These are phyloP conservation scores for Sipha maydis DNA, from an alignment of 2,888 invertebrate species.

Conservation along the genomic window DNA sequence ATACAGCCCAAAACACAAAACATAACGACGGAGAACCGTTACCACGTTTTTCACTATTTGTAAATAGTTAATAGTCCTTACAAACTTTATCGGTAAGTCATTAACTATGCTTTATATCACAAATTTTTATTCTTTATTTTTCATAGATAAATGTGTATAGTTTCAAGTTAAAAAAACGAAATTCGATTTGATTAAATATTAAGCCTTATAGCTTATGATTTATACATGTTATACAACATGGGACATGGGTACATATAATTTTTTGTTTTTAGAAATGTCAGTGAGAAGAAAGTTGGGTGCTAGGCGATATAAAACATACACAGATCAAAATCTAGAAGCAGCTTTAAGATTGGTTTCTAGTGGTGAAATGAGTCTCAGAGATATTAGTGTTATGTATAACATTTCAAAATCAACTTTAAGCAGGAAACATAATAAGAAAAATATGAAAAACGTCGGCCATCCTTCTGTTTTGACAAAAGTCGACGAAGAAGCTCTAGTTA, in stretches of 20 bases:
- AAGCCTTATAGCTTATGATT: background rate
- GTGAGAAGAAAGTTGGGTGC: background rate
- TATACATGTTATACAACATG: background rate
- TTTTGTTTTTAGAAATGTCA: background rate
- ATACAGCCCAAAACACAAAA: too few relatives aligned
- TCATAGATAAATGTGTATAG: background rate
- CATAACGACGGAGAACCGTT: too few relatives aligned
- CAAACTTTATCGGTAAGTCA: conserved; percentile 2
- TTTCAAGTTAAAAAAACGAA: background rate
- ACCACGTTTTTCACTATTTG: too few relatives aligned
- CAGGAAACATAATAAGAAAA: too few relatives aligned
- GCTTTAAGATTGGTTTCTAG: too few relatives aligned
- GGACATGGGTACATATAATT: background rate
- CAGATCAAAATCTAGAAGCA: background rate
- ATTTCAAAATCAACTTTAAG: too few relatives aligned
- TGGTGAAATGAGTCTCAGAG: too few relatives aligned
- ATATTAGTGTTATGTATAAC: too few relatives aligned
- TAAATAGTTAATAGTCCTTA: background rate
- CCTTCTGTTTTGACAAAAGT: too few relatives aligned
- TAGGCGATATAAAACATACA: background rate
- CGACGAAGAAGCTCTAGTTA: too few relatives aligned
- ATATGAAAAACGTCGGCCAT: too few relatives aligned
- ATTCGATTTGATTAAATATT: background rate
- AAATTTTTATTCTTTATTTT: background rate
- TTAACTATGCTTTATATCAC: background rate